Evolutionary conservation across 2,797 vertebrate genomes (phyloP).

Genomic region (Enteromius afrohamiltoni): DNA sequence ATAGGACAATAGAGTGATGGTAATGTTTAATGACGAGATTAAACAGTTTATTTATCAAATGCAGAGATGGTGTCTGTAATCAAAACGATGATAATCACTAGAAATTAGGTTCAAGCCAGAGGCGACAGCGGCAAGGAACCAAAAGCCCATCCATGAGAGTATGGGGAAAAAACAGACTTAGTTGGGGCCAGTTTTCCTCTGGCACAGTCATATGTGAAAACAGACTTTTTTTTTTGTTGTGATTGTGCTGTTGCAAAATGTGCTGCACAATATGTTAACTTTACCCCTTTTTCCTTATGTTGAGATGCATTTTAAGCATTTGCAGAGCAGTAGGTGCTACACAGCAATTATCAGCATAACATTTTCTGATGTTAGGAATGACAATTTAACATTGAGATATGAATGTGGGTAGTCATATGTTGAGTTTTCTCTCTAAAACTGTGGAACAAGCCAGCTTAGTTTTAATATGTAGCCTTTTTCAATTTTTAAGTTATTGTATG

Average conservation of each 20-base stretch:
- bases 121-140: too few species aligned
- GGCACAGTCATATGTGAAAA: neutral
- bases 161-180: too few species aligned
- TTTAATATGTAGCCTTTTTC: neutral
- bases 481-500: neutral
- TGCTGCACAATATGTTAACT: neutral
- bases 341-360: neutral
- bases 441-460: neutral
- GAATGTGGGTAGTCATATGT: neutral
- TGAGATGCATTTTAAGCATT: neutral
- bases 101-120: too few species aligned
- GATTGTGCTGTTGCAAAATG: neutral
- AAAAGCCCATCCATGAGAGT: too few species aligned
- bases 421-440: neutral
- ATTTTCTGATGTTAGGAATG: neutral
- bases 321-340: neutral
- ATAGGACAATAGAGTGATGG: too few species aligned
- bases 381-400: neutral
- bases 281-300: neutral
- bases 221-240: neutral
- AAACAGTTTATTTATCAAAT: too few species aligned
- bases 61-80: too few species aligned
- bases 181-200: too few species aligned
- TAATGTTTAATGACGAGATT: too few species aligned
- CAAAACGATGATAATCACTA: too few species aligned